Evolutionary conservation across 2,113 vertebrate genomes (phyloP), one percentile per base, ranked within the genome.

Genomic region (Leptocoma aspasia): DNA sequence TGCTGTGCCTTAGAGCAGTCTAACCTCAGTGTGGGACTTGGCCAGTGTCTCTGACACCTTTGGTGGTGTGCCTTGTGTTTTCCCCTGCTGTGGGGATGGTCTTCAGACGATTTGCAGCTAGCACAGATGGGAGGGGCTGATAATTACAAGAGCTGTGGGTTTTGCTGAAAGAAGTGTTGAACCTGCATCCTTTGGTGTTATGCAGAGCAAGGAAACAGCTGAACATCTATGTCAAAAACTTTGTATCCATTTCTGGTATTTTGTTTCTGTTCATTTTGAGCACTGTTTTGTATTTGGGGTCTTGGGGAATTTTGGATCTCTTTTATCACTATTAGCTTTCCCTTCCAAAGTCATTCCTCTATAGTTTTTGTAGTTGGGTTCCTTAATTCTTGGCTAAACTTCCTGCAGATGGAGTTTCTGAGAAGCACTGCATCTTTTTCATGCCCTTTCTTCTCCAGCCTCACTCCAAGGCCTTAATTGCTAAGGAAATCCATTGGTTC

Each of bases 141-240:
- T 61, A 31, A 45, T 10, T 15, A 5, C 13, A 53, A 19, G 35
- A 61, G 2, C 35, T 20, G 24, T 19, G n/a, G 39, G 16, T 13
- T 90, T 77, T 75, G 61, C 49, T 56, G 57, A 37, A 37, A 30
- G 21, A 13, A 24, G 2, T 41, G 33, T 44, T 78, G 47, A 41
- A 50, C 4, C 19, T 9, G 0, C 35, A 16, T 39, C 33, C 33
- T 90, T 56, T 39, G 12, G 7, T 21, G 18, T 61, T 54, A 31
- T 0, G 2, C 17, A 18, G 45, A 12, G 7, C 37, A 65, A 53
- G 28, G 42, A 76, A 88, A 49, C 37, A 61, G 66, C 53, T 66
- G 13, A 26, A 44, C 2, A 1, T 45, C 10, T n/a, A 2, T 0
- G 0, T 57, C 42, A 42, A 39, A 61, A 59, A 8, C 12, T 28